Conservation (phyloP, 2,113 vertebrate species). For the Stegastes partitus region DNA sequence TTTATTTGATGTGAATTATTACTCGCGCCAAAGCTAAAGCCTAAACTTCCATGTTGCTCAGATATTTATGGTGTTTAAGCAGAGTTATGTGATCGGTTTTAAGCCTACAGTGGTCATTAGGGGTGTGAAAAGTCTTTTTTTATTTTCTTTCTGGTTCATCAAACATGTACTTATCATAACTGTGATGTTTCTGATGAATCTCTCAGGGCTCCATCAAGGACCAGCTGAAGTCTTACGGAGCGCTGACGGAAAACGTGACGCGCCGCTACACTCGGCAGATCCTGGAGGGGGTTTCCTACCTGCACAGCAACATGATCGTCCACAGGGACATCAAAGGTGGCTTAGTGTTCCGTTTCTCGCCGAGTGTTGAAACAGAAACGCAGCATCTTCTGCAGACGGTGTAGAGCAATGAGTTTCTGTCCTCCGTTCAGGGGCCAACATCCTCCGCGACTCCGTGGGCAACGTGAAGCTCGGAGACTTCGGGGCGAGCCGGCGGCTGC, state of each 20-base stretch:
- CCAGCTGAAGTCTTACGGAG: slow-evolving; percentile 97
- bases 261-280: slow-evolving; percentile 98
- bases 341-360: not conserved
- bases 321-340: slow-evolving; percentile 99
- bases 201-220: slow-evolving; percentile 97
- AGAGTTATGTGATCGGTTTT: too few species aligned
- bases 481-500: slow-evolving; percentile 95
- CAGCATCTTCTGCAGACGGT: not conserved
- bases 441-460: slow-evolving; percentile 95
- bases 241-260: slow-evolving; percentile 97
- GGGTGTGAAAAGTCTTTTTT: too few species aligned
- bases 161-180: too few species aligned
- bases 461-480: slow-evolving; percentile 99
- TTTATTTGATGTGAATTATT: too few species aligned
- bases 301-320: slow-evolving; percentile 99
- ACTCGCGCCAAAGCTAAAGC: too few species aligned
- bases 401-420: not conserved
- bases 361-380: too few species aligned
- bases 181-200: not conserved
- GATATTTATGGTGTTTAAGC: too few species aligned
- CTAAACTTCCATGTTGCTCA: too few species aligned
- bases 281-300: slow-evolving; percentile 97
- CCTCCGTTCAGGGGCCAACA: slow-evolving; percentile 93
- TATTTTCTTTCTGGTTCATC: too few species aligned
- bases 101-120: too few species aligned